Base-by-base conservation (phyloP, 1,140 invertebrate genomes). In the Aplysia californica region DNA sequence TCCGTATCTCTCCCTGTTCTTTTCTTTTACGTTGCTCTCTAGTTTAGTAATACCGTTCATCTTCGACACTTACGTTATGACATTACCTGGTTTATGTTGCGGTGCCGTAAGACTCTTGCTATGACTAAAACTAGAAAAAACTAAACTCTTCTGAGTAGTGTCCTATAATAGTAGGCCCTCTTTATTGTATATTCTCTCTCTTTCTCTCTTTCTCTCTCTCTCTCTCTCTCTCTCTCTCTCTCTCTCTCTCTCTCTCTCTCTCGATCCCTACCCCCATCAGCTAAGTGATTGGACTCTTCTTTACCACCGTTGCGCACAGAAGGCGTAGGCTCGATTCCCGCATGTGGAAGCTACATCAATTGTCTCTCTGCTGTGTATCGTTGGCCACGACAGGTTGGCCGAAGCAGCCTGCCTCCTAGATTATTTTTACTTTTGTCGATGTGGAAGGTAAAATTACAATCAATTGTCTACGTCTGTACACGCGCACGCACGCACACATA, bases 151-250 rank as follows among this genome's bases (percentile, higher is more conserved):
- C 26, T 61, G 6, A 15, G 6, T 26, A 20, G 10, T 26, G 10
- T 61, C 29, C 58, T 26, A 61, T 6, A 15, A 61, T 6, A 61
- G 15, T 18, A 26, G 15, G 10, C 26, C 6, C 6, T 61, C 6
- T 18, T 6, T 18, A 61, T 10, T 6, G 29, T 21, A 18, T 6
- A 18, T 6, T 26, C 58, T 26, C 58, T 26, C 58, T 26, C 10
- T 6, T 6, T 26, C 58, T 18, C 6, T 61, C 58, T 61, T 18
- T 10, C 26, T 26, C 15, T 61, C 58, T 61, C 58, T 61, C 58
- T 61, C 10, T 61, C 58, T 61, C 58, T 61, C 58, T 61, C 58
- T 61, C 58, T 61, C 26, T 61, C 58, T 61, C 58, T 26, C 58
- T 61, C 58, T 61, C 58, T 61, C 58, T 26, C 10, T 61, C 58